These are phyloP conservation scores for Zenarchopterus dispar DNA, from an alignment of 2,797 vertebrate species.

Conservation along the genomic window DNA sequence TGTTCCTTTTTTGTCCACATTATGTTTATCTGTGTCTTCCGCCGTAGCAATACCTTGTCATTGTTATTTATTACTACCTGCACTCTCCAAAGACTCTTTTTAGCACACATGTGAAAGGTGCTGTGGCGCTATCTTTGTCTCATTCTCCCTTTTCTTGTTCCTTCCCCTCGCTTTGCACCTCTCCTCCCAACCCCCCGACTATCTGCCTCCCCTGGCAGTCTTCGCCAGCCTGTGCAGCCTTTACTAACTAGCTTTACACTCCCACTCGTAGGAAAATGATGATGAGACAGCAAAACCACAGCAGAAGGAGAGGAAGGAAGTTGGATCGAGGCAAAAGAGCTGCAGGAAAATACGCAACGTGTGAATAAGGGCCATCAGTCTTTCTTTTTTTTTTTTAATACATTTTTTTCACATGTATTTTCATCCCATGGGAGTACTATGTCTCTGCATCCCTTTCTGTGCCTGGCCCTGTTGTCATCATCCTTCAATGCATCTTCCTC, in stretches of 20 bases:
- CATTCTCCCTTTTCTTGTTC: conserved; percentile 22
- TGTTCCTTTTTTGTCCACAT: conserved; percentile 36
- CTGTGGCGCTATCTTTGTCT: conserved; percentile 69
- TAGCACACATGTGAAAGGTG: conserved; percentile 69
- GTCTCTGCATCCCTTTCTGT: conserved; percentile 47
- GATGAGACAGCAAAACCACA: conserved; percentile 79
- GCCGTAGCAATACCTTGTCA: conserved; percentile 22
- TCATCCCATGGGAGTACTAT: conserved; percentile 55
- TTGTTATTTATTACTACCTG: conserved; percentile 70
- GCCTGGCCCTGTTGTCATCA: conserved; percentile 54
- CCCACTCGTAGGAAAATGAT: conserved; percentile 74
- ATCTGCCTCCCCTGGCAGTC: conserved; percentile 49
- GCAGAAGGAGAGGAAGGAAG: conserved; percentile 36
- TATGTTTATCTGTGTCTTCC: conserved; percentile 41
- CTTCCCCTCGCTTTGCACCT: conserved; percentile 2
- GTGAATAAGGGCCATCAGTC: conserved; percentile 70
- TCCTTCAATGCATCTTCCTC: conserved; percentile 47
- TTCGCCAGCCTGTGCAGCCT: conserved; percentile 58
- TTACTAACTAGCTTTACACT: conserved; percentile 72
- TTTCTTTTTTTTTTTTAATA: conserved; percentile 56
- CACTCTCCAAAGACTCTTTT: conserved; percentile 69
- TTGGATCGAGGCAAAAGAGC: conserved; percentile 17
- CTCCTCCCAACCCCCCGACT: conserved; percentile 12
- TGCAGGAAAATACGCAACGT: conserved; percentile 41
- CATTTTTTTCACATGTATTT: conserved; percentile 71